Evolutionary conservation across 2,797 vertebrate species (phyloP).

Genomic region (Halcyon leucocephala): DNA sequence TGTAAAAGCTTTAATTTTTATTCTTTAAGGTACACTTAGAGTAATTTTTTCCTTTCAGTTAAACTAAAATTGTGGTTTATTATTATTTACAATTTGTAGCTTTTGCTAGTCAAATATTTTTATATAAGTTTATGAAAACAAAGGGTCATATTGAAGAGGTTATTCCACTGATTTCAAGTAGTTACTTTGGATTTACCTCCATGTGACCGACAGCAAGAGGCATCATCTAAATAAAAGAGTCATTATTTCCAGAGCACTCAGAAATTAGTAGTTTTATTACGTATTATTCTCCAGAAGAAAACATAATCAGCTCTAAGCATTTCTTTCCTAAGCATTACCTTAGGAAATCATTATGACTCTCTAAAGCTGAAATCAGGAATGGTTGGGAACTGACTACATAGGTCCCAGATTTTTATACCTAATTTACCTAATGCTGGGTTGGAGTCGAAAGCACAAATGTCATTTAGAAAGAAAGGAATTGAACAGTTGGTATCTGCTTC

Average conservation of each 20-base stretch:
- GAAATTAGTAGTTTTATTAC: neutral
- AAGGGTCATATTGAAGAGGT: conserved; percentile 5
- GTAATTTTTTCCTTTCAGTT: neutral
- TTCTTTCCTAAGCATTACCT: neutral
- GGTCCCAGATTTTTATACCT: neutral
- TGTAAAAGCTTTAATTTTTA: neutral
- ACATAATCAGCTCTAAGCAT: neutral
- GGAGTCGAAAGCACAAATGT: neutral
- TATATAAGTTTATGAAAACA: neutral
- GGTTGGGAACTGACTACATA: neutral
- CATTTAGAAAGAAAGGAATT: neutral
- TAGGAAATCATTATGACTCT: neutral
- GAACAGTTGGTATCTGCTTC: neutral
- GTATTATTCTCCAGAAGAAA: neutral
- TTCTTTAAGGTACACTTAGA: neutral
- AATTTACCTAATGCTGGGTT: neutral
- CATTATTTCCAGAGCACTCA: neutral
- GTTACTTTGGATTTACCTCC: conserved; percentile 20
- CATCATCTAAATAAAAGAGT: neutral
- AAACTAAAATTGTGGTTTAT: neutral
- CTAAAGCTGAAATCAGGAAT: neutral
- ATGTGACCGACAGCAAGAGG: neutral
- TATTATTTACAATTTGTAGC: conserved; percentile 11
- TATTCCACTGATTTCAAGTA: conserved; percentile 23
- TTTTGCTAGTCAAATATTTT: conserved; percentile 3